Percentiles rank a stretch among this genome's conserved stretches.
Evolutionary conservation across 2,888 invertebrate species (phyloP).

Genomic region (Sceliomorpha sp.): DNA sequence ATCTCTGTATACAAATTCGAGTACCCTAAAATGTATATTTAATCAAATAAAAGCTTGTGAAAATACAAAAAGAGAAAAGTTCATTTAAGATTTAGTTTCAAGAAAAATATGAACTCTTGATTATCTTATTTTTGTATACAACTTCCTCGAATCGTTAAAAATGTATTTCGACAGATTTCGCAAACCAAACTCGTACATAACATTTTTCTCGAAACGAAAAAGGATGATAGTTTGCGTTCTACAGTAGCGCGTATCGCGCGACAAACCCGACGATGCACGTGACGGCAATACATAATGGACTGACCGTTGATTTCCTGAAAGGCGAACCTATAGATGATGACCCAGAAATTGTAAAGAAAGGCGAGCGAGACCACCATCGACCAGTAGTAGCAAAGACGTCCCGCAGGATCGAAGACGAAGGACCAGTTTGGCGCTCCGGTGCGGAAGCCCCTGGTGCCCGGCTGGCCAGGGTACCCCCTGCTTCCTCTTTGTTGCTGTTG

Average conservation of each 20-base stretch:
- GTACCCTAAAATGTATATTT: no score
- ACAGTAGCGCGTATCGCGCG: slow-evolving; percentile 14
- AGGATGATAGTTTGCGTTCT: no score
- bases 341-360: slow-evolving; percentile 98
- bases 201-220: no score
- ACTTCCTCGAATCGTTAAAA: no score
- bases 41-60: no score
- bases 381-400: slow-evolving; percentile 97
- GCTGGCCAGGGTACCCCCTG: slow-evolving; percentile 75
- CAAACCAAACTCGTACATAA: no score
- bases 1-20: no score
- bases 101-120: no score
- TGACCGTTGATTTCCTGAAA: slow-evolving; percentile 97
- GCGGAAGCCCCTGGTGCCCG: slow-evolving; percentile 82
- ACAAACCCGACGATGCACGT: slow-evolving; percentile 36
- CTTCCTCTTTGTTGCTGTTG: slow-evolving; percentile 78
- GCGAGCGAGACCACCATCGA: slow-evolving; percentile 97
- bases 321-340: slow-evolving; percentile 99
- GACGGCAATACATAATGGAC: slow-evolving; percentile 69
- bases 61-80: no score
- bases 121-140: no score
- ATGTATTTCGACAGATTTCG: no score
- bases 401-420: slow-evolving; percentile 99
- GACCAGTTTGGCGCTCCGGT: slow-evolving; percentile 90
- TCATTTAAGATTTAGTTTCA: no score